phyloP scores from a whole-genome alignment of 2,797 vertebrate species.

The Etheostoma perlongum region DNA sequence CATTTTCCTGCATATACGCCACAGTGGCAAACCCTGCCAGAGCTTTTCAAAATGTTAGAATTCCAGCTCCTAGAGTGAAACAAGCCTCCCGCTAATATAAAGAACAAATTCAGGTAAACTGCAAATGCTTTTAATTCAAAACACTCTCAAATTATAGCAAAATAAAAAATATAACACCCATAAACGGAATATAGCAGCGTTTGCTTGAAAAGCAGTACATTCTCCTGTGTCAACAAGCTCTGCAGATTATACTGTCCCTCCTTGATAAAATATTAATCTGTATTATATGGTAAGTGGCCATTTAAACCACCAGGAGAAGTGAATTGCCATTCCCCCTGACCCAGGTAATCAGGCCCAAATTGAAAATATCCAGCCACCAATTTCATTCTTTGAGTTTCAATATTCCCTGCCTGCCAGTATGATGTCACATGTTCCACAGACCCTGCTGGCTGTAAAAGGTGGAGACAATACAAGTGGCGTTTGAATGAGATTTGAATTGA shows the following conservation, averaged over 20 bases:
- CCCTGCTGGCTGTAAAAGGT: slow-evolving; percentile 37
- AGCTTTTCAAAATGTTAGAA: background rate
- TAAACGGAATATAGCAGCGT: slow-evolving; percentile 19
- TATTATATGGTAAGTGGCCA: slow-evolving; percentile 60
- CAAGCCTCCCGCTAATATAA: background rate
- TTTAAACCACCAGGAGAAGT: slow-evolving; percentile 70
- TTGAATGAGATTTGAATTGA: slow-evolving; percentile 68
- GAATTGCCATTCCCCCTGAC: slow-evolving; percentile 70
- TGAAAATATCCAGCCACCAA: slow-evolving; percentile 80
- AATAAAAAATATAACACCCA: background rate
- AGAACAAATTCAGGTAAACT: slow-evolving; percentile 13
- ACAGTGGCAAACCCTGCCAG: background rate
- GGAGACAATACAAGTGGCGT: slow-evolving; percentile 60
- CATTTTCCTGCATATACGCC: background rate
- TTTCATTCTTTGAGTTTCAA: slow-evolving; percentile 63
- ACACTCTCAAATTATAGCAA: slow-evolving; percentile 11
- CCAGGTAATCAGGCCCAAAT: slow-evolving; percentile 81
- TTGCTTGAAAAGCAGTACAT: slow-evolving; percentile 16
- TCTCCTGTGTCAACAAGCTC: slow-evolving; percentile 45
- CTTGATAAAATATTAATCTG: slow-evolving; percentile 73
- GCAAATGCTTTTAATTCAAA: slow-evolving; percentile 24
- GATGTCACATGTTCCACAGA: slow-evolving; percentile 38
- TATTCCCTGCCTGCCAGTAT: slow-evolving; percentile 52
- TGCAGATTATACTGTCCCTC: slow-evolving; percentile 62
- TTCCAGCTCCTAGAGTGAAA: background rate